Percentiles rank a stretch among this genome's conserved stretches.
Evolutionary conservation across 2,797 vertebrate genomes (phyloP).

Genomic region (Brotula barbata): DNA sequence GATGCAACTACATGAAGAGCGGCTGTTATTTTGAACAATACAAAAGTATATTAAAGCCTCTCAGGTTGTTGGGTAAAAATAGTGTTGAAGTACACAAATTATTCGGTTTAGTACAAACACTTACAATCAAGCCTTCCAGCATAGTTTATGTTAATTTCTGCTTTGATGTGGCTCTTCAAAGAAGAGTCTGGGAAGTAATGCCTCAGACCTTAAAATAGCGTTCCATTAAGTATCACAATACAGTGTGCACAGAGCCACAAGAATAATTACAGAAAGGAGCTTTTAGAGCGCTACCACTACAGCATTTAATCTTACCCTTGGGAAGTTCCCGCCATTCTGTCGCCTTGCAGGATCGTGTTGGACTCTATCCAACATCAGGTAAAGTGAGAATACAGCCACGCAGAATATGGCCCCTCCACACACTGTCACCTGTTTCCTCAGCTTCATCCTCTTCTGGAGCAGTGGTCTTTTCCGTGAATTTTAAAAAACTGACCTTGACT

Average conservation of each 20-base stretch:
- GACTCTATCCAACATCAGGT: slow-evolving; percentile 98
- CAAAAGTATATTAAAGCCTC: not conserved
- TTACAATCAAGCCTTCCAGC: not conserved
- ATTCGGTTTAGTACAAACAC: not conserved
- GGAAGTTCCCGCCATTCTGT: slow-evolving; percentile 92
- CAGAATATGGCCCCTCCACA: slow-evolving; percentile 98
- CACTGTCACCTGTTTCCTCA: slow-evolving; percentile 98
- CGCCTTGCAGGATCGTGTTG: slow-evolving; percentile 91
- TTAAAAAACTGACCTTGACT: slow-evolving; percentile 32
- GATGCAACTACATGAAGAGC: too few species aligned
- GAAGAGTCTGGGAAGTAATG: not conserved
- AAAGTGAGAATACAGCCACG: slow-evolving; percentile 97
- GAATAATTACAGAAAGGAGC: slow-evolving; percentile 3
- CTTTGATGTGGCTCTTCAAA: slow-evolving; percentile 24
- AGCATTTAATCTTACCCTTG: slow-evolving; percentile 84
- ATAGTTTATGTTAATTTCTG: slow-evolving; percentile 7
- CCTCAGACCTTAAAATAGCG: not conserved
- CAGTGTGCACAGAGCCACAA: not conserved
- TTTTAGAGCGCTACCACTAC: slow-evolving; percentile 11
- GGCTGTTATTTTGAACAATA: too few species aligned
- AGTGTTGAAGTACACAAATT: slow-evolving; percentile 4
- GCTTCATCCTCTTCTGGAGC: slow-evolving; percentile 85
- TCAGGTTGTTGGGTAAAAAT: slow-evolving; percentile 15
- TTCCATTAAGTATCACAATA: not conserved
- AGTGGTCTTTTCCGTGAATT: slow-evolving; percentile 22